Base-by-base conservation (phyloP, 2,797 vertebrate species). In the Hyperoplus immaculatus region DNA sequence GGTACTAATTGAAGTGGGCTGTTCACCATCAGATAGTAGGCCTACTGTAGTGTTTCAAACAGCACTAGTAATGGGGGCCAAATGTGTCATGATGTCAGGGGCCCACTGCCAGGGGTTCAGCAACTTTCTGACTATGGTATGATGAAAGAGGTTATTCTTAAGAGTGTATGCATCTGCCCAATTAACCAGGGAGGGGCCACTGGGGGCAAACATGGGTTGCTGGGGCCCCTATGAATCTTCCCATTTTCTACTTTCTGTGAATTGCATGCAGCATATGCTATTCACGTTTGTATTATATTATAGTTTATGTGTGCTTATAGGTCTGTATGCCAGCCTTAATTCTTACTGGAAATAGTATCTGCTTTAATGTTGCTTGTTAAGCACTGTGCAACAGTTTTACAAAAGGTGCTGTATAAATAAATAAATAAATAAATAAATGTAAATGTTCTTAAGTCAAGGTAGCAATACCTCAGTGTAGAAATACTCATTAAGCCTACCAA, bases 161-260 rank as follows among this genome's bases (percentile, higher is more conserved):
- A 43, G 21, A 11, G n/a, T 51, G 14, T 16, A 59, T 70, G 68
- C 15, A 59, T 65, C 12, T 71, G 10, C 21, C 53, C 50, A 12
- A 43, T 50, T 36, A 45, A 61, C 36, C 38, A 45, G 18, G 14
- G 11, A 18, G 29, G 1, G 5, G 11, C 29, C 9, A 1, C 43
- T 47, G 8, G 1, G 13, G 21, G 13, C 9, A 11, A 39, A 38
- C 15, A 59, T 8, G 36, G 39, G 41, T 49, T 45, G 5, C 42
- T 49, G 29, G 14, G 2, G 10, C 14, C 39, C 42, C 45, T 15
- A 18, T 62, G 5, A 57, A 57, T 29, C 36, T 41, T 8, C 7
- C 11, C 0, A 1, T 62, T 69, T 55, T 2, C 29, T 29, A 36
- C 45, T 46, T 16, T 41, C 14, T 42, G 14, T 75, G 39, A 45